Percentiles rank a stretch among this genome's conserved stretches.
Conservation (phyloP, 2,113 vertebrate genomes). For the Brevimyrus niger region DNA sequence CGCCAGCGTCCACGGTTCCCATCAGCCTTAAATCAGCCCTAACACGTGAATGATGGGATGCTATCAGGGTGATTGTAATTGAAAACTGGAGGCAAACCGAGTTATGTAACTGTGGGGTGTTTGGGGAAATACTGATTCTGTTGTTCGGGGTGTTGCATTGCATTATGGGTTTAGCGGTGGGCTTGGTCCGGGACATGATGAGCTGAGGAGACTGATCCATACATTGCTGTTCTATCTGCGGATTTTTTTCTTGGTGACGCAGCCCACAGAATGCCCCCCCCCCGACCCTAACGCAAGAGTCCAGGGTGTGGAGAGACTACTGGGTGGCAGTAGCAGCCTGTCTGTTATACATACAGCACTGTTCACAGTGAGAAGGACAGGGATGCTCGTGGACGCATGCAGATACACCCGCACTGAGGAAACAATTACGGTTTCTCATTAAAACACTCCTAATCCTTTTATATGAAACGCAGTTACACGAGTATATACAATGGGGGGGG, state of each 20-base stretch:
- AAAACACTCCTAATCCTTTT: slow-evolving; percentile 99
- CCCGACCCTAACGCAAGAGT: not conserved
- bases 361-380: not conserved
- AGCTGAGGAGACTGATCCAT: not conserved
- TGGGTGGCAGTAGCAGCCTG: not conserved
- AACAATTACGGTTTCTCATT: slow-evolving; percentile 98
- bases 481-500: slow-evolving; percentile 95
- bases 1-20: not conserved
- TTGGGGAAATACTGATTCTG: not conserved
- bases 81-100: not conserved
- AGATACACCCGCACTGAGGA: slow-evolving; percentile 24
- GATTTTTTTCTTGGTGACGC: not conserved
- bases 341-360: not conserved
- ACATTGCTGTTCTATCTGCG: not conserved
- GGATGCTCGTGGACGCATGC: not conserved
- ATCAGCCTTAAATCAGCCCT: not conserved
- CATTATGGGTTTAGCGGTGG: not conserved
- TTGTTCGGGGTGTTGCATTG: not conserved
- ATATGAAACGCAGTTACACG: slow-evolving; percentile 99
- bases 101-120: not conserved
- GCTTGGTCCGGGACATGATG: not conserved
- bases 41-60: not conserved
- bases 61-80: not conserved
- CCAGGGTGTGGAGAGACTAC: not conserved
- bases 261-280: not conserved